These are phyloP conservation scores for Nemotelus nigrinus DNA, from an alignment of 2,888 invertebrate genomes.

Conservation along the genomic window DNA sequence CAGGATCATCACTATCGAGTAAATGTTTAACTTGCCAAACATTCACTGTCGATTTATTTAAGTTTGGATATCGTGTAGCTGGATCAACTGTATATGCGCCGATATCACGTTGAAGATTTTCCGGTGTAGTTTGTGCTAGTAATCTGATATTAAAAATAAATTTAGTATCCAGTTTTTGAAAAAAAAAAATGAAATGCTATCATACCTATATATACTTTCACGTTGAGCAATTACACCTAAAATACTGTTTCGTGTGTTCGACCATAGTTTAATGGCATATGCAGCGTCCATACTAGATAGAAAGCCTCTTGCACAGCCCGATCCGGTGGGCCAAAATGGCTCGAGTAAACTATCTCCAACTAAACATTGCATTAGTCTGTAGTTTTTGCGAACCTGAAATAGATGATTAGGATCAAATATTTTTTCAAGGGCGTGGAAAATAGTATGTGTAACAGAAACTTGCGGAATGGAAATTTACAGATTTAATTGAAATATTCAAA, in stretches of 20 bases:
- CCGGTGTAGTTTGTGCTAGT: conserved; percentile 94
- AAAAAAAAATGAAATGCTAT: conserved; percentile 55
- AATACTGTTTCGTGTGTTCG: conserved; percentile 70
- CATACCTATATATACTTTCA: conserved; percentile 89
- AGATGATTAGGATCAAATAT: neutral
- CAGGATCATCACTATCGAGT: conserved; percentile 77
- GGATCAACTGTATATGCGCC: conserved; percentile 88
- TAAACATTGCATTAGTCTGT: conserved; percentile 84
- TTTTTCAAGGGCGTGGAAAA: neutral
- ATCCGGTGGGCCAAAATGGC: conserved; percentile 99
- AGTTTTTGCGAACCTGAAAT: conserved; percentile 69
- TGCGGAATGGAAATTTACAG: neutral
- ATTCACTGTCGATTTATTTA: conserved; percentile 79
- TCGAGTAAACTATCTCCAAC: conserved; percentile 97
- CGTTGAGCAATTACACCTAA: conserved; percentile 91
- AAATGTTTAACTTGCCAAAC: conserved; percentile 79
- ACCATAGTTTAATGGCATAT: conserved; percentile 91
- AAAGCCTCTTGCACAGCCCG: conserved; percentile 97
- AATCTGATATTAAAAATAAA: conserved; percentile 55
- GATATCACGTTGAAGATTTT: conserved; percentile 91
- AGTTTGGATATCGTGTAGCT: conserved; percentile 84
- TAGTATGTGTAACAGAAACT: neutral
- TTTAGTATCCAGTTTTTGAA: neutral
- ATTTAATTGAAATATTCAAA: neutral
- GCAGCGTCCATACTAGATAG: conserved; percentile 95